These are phyloP conservation scores for Chlorodrepanis virens DNA, from an alignment of 2,113 vertebrate genomes.

Conservation along the genomic window DNA sequence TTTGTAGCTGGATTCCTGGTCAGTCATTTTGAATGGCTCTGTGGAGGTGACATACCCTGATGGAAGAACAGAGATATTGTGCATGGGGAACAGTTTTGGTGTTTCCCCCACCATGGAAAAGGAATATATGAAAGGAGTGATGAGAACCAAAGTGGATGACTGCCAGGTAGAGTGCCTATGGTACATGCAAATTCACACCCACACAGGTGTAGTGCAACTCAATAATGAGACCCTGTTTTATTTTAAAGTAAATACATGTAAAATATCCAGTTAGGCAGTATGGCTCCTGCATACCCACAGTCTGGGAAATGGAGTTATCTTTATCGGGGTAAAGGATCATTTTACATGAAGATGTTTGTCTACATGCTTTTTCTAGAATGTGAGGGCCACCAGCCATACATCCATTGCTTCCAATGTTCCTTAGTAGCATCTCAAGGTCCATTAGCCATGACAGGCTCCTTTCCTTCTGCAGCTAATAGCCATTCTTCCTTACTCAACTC, in stretches of 20 bases:
- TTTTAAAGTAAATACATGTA: background rate
- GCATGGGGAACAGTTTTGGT: slow-evolving; percentile 98
- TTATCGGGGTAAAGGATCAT: background rate
- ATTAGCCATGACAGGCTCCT: background rate
- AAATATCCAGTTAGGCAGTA: background rate
- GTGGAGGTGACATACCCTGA: slow-evolving; percentile 96
- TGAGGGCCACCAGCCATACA: background rate
- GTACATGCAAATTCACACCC: background rate
- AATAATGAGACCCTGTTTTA: background rate
- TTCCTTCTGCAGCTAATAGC: background rate
- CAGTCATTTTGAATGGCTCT: slow-evolving; percentile 96
- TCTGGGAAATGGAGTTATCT: background rate
- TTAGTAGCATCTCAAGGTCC: background rate
- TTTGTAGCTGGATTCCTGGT: slow-evolving; percentile 96
- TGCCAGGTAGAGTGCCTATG: slow-evolving; percentile 85
- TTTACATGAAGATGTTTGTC: background rate
- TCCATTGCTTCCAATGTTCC: background rate
- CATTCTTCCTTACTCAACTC: background rate
- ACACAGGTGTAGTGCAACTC: background rate
- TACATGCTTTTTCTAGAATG: background rate
- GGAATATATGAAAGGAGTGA: slow-evolving; percentile 97
- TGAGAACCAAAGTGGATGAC: slow-evolving; percentile 99
- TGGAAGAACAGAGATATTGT: slow-evolving; percentile 90
- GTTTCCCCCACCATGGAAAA: slow-evolving; percentile 98
- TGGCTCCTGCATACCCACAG: background rate